Percentiles rank a stretch among this genome's conserved stretches.
Evolutionary conservation across 1,140 invertebrate species (phyloP).

Genomic region (Polypedilum vanderplanki): DNA sequence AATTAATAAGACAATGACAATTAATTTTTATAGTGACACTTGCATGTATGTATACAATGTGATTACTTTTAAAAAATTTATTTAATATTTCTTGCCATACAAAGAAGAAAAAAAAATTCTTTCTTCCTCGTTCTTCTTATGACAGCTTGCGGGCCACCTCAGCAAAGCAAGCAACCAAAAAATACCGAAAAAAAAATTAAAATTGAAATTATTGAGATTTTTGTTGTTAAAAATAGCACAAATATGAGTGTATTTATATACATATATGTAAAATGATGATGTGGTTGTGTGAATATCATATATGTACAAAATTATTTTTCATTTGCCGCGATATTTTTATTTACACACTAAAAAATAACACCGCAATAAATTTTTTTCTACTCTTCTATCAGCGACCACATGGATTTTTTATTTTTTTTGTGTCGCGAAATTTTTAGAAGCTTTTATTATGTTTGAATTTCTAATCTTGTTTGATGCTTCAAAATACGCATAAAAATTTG

Average conservation of each 20-base stretch:
- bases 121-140: not conserved
- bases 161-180: too few relatives aligned
- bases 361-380: not conserved
- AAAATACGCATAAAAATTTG: not conserved
- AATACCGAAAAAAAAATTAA: slow-evolving; percentile 2
- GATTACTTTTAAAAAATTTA: too few relatives aligned
- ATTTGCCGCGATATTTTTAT: slow-evolving; percentile 15
- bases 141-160: not conserved
- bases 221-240: slow-evolving; percentile 10
- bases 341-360: slow-evolving; percentile 4
- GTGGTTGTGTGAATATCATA: not conserved
- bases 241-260: not conserved
- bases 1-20: too few relatives aligned
- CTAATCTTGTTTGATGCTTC: too few relatives aligned
- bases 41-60: too few relatives aligned
- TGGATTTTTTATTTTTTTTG: not conserved
- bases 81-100: not conserved
- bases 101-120: not conserved
- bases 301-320: not conserved
- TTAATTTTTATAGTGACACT: too few relatives aligned
- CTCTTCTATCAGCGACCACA: not conserved
- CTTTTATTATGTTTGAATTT: too few relatives aligned
- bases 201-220: slow-evolving; percentile 14
- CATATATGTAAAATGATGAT: not conserved
- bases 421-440: too few relatives aligned